Evolutionary conservation across 2,113 vertebrate genomes (phyloP).

Genomic region (Neolamprologus devosi): DNA sequence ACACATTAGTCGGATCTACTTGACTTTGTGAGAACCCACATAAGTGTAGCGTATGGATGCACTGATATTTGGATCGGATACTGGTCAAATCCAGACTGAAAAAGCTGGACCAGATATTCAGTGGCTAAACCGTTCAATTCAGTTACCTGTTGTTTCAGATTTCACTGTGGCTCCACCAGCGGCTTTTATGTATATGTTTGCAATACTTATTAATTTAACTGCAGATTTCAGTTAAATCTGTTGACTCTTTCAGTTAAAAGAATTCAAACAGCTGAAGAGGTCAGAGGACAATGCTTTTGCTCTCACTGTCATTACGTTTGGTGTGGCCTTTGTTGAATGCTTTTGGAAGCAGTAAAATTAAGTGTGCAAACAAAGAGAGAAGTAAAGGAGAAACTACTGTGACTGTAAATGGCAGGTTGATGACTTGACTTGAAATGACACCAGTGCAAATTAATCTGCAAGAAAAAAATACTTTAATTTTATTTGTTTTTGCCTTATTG

Average conservation of each 20-base stretch:
- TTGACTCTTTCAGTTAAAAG: background rate
- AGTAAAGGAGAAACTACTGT: background rate
- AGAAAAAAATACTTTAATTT: background rate
- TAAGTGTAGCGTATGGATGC: background rate
- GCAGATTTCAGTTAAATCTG: background rate
- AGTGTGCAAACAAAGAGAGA: background rate
- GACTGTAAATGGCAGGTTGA: background rate
- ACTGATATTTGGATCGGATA: background rate
- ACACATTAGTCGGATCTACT: background rate
- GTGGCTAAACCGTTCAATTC: background rate
- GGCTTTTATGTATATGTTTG: background rate
- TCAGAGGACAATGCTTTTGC: background rate
- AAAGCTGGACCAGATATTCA: background rate
- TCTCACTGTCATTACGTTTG: background rate
- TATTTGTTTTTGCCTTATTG: background rate
- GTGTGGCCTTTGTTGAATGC: background rate
- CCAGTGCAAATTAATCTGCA: background rate
- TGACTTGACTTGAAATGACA: background rate
- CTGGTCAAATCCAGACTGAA: background rate
- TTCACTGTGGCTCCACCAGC: background rate
- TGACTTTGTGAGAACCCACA: background rate
- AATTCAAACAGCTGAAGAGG: background rate
- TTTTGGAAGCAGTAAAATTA: background rate
- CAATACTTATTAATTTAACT: background rate
- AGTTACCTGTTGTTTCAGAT: background rate